Evolutionary conservation across 2,797 vertebrate genomes (phyloP).

Genomic region (Macroramphosus scolopax): DNA sequence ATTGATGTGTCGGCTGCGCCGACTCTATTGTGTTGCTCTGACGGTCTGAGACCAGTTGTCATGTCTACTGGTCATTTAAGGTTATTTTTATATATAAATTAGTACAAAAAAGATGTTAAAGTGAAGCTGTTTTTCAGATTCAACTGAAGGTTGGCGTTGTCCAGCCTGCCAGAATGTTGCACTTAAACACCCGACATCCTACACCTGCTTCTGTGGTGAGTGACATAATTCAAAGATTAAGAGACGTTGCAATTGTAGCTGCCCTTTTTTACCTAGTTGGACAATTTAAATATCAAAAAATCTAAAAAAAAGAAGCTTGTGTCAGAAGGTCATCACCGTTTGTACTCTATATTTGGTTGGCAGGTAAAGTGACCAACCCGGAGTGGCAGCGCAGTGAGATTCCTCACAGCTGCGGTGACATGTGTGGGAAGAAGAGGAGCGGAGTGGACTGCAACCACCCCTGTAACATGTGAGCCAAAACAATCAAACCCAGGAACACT

Average conservation of each 20-base stretch:
- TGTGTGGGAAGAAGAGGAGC: slow-evolving; percentile 94
- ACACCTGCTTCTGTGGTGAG: slow-evolving; percentile 97
- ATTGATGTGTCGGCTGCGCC: slow-evolving; percentile 29
- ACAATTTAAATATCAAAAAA: too few relatives aligned
- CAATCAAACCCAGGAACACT: background rate
- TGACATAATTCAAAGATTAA: too few relatives aligned
- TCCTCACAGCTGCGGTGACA: slow-evolving; percentile 97
- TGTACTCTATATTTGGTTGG: slow-evolving; percentile 12
- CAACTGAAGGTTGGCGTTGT: slow-evolving; percentile 92
- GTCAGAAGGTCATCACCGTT: background rate
- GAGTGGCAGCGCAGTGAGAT: slow-evolving; percentile 98
- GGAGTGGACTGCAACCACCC: slow-evolving; percentile 90
- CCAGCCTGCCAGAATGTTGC: slow-evolving; percentile 96
- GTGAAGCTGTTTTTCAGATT: slow-evolving; percentile 72
- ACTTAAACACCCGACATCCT: slow-evolving; percentile 83
- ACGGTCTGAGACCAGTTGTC: background rate
- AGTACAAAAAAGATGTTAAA: background rate
- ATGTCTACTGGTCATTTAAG: slow-evolving; percentile 5
- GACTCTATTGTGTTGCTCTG: slow-evolving; percentile 7
- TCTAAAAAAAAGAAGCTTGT: background rate
- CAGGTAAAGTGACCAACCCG: slow-evolving; percentile 94
- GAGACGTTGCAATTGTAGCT: too few relatives aligned
- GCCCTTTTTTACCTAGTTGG: too few relatives aligned
- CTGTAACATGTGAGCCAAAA: slow-evolving; percentile 94
- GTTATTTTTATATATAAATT: background rate